Percentiles rank a stretch among this genome's conserved stretches.
These are phyloP conservation scores for Neogobius melanostomus DNA, from an alignment of 2,113 vertebrate genomes.

Conservation along the genomic window DNA sequence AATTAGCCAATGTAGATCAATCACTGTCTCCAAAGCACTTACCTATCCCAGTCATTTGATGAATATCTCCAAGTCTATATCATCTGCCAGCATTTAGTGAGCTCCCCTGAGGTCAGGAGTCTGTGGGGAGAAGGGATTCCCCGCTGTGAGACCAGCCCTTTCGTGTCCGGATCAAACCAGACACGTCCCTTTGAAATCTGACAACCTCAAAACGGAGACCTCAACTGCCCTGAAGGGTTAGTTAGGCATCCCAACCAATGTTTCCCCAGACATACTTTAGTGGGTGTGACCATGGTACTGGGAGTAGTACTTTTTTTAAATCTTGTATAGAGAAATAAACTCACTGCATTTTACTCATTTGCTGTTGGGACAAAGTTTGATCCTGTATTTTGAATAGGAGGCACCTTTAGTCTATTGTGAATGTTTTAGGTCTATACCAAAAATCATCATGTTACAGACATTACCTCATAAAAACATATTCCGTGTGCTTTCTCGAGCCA, in stretches of 20 bases:
- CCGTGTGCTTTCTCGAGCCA: slow-evolving; percentile 29
- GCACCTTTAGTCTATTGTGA: no score
- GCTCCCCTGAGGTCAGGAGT: slow-evolving; percentile 1
- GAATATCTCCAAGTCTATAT: background rate
- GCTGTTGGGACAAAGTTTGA: background rate
- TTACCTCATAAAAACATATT: background rate
- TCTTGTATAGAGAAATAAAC: background rate
- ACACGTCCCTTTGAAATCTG: slow-evolving; percentile 44
- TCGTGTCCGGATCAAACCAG: slow-evolving; percentile 31
- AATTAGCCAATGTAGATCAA: no score
- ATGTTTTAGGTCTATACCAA: no score
- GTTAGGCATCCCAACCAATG: slow-evolving; percentile 7
- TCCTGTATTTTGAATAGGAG: no score
- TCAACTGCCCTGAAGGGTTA: background rate
- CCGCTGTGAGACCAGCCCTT: slow-evolving; percentile 21
- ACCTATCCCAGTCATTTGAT: background rate
- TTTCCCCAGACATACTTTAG: slow-evolving; percentile 32
- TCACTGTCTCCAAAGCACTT: background rate
- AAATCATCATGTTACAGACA: no score
- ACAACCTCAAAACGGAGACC: slow-evolving; percentile 26
- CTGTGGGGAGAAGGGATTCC: background rate
- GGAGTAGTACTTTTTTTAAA: background rate
- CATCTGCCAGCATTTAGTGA: slow-evolving; percentile 1
- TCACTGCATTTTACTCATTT: no score
- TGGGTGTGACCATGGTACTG: background rate